phyloP scores from a whole-genome alignment of 2,113 vertebrate genomes.

The Pollimyrus isidori region DNA sequence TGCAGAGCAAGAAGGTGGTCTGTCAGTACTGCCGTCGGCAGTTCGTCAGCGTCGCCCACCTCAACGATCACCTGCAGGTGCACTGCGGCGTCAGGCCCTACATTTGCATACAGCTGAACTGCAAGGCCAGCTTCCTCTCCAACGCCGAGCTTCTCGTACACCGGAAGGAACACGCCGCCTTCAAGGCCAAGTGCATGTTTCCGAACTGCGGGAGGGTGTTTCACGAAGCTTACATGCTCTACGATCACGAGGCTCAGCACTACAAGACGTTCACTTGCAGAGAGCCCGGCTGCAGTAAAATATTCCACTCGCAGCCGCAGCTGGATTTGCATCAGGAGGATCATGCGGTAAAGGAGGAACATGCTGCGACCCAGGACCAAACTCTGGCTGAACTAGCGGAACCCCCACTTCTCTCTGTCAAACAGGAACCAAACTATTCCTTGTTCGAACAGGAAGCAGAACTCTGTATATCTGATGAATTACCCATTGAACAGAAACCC shows the following conservation, averaged over 20 bases:
- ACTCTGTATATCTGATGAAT: slow-evolving; percentile 33
- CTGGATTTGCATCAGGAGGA: slow-evolving; percentile 75
- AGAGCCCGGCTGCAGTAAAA: slow-evolving; percentile 72
- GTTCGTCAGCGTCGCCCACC: slow-evolving; percentile 85
- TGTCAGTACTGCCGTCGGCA: slow-evolving; percentile 95
- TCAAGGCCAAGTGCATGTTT: slow-evolving; percentile 93
- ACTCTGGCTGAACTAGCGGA: not conserved
- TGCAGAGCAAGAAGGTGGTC: slow-evolving; percentile 91
- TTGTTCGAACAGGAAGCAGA: not conserved
- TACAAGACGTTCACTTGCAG: slow-evolving; percentile 93
- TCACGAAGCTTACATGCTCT: slow-evolving; percentile 83
- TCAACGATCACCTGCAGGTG: slow-evolving; percentile 92
- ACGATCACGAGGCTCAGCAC: slow-evolving; percentile 94
- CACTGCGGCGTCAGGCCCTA: slow-evolving; percentile 92
- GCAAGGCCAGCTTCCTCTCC: slow-evolving; percentile 88
- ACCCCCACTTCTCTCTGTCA: not conserved
- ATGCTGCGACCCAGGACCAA: slow-evolving; percentile 32
- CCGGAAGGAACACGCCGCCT: slow-evolving; percentile 76
- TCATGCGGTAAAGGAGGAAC: slow-evolving; percentile 52
- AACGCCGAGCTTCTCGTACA: slow-evolving; percentile 83
- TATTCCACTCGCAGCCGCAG: slow-evolving; percentile 80
- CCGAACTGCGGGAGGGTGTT: slow-evolving; percentile 88
- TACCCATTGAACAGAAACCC: slow-evolving; percentile 15
- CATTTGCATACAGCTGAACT: slow-evolving; percentile 93
- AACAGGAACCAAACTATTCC: not conserved